Percentiles rank a stretch among this genome's conserved stretches.
phyloP scores from a whole-genome alignment of 2,113 vertebrate species.

The Asarcornis scutulata region DNA sequence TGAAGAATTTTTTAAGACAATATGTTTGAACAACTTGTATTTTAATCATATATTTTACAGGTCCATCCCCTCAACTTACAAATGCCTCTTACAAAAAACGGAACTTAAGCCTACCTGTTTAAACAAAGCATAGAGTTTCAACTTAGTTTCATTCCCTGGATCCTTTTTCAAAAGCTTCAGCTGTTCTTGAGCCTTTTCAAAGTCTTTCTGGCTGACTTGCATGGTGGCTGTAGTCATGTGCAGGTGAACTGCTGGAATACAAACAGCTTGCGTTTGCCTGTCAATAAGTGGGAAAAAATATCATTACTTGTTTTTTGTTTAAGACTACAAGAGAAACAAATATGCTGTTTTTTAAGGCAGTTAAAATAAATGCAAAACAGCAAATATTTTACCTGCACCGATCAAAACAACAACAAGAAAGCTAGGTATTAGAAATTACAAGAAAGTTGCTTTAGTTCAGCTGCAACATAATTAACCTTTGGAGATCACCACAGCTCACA shows the following conservation, averaged over 20 bases:
- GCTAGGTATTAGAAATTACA: not conserved
- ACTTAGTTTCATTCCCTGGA: constrained; percentile 89
- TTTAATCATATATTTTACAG: not conserved
- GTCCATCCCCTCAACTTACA: not conserved
- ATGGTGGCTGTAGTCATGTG: constrained; percentile 76
- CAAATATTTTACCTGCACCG: not conserved
- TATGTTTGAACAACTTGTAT: not conserved
- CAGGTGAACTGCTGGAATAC: constrained; percentile 58
- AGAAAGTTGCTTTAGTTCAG: not conserved
- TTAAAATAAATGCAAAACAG: not conserved
- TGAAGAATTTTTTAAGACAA: not conserved
- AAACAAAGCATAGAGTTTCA: constrained; percentile 92
- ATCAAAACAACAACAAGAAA: not conserved
- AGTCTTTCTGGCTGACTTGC: constrained; percentile 82
- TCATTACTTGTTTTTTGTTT: not conserved
- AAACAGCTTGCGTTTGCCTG: constrained; percentile 20
- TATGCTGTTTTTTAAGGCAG: not conserved
- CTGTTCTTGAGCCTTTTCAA: constrained; percentile 83
- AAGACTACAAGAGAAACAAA: not conserved
- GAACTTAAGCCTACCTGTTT: constrained; percentile 85
- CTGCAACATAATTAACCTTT: not conserved
- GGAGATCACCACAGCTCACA: not conserved
- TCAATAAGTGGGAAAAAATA: not conserved
- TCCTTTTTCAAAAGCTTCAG: constrained; percentile 86
- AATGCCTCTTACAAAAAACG: not conserved